Evolutionary conservation across 2,888 invertebrate genomes (phyloP).

Genomic region (Conchocele bisecta): DNA sequence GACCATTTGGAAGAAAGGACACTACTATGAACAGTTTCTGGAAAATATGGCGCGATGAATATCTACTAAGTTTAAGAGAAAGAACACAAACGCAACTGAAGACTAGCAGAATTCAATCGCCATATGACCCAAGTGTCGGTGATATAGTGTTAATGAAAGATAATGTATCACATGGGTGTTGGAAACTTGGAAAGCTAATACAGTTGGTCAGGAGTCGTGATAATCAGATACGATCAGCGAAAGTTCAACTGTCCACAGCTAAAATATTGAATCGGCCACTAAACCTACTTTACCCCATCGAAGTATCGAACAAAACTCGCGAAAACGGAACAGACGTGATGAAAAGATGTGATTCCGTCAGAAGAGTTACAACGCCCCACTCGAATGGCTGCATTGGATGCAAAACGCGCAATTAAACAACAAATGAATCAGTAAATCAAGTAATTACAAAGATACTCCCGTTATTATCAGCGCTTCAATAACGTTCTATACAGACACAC

Average conservation of each 20-base stretch:
- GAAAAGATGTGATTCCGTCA: too few species aligned
- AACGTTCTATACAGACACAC: too few species aligned
- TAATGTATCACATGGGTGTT: constrained; percentile 13
- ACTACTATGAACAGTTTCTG: constrained; percentile 11
- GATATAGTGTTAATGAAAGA: constrained; percentile 9
- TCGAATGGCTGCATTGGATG: not conserved
- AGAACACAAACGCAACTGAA: constrained; percentile 6
- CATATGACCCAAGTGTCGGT: constrained; percentile 1
- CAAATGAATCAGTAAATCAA: too few species aligned
- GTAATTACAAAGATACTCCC: too few species aligned
- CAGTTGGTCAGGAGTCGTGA: constrained; percentile 6
- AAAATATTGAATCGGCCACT: constrained; percentile 10
- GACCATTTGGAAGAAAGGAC: constrained; percentile 23
- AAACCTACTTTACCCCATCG: constrained; percentile 15
- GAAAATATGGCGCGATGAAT: constrained; percentile 17
- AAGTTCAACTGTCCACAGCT: not conserved
- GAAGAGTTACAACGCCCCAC: not conserved
- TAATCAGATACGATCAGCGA: constrained; percentile 5
- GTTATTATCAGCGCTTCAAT: too few species aligned
- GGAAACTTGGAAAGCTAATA: constrained; percentile 9
- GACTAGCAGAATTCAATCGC: not conserved
- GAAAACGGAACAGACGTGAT: too few species aligned
- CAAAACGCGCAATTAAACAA: not conserved
- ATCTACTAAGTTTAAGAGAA: constrained; percentile 11
- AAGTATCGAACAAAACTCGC: not conserved